Percentiles rank a stretch among this genome's conserved stretches.
These are phyloP conservation scores for Apodemus sylvaticus DNA, from an alignment of 2,113 vertebrate species.

Conservation along the genomic window DNA sequence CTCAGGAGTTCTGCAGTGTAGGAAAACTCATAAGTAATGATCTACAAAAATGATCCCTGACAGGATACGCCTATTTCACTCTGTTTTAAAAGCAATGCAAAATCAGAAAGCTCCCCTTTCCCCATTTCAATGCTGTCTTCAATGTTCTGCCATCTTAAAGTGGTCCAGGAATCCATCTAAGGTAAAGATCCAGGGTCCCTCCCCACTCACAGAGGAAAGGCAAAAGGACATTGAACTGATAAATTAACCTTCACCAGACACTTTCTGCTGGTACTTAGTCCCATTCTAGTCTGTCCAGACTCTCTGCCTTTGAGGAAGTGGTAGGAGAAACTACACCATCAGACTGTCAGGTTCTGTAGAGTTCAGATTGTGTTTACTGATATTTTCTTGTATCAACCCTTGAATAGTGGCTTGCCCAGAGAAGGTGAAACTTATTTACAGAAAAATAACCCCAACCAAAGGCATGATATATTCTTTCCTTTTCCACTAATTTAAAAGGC, in stretches of 20 bases:
- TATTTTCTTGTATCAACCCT: neutral
- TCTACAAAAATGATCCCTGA: too few relatives aligned
- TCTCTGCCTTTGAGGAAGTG: neutral
- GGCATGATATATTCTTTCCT: neutral
- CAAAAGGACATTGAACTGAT: neutral
- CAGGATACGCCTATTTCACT: neutral
- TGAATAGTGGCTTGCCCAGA: neutral
- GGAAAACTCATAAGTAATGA: neutral
- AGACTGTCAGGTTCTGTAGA: neutral
- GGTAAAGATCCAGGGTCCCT: neutral
- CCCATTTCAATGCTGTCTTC: neutral
- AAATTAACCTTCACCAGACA: neutral
- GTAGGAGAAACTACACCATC: neutral
- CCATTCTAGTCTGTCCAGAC: neutral
- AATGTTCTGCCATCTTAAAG: neutral
- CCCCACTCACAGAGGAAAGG: neutral
- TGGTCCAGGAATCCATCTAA: neutral
- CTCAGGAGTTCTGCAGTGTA: too few relatives aligned
- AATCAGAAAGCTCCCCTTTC: neutral
- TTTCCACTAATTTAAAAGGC: conserved; percentile 39
- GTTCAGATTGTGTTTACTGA: neutral
- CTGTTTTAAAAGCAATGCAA: neutral
- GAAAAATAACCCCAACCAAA: neutral
- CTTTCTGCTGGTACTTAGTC: neutral
- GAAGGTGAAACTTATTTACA: neutral